Conservation (phyloP, 1,140 invertebrate genomes). For the Sinonovacula constricta region DNA sequence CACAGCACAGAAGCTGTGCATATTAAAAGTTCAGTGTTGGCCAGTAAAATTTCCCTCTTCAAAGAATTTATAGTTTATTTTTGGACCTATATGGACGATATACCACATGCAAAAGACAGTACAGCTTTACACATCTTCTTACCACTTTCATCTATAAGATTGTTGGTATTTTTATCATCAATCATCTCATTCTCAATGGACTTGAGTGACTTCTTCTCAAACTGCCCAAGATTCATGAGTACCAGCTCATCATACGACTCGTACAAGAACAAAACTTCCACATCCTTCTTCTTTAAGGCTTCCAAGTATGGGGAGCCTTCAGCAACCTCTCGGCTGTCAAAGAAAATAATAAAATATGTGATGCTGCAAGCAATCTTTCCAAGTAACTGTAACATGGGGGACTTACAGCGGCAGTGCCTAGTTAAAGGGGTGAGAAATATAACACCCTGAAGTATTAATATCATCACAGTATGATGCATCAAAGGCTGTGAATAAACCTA, state of each 20-base stretch:
- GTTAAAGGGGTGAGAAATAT: too few relatives aligned
- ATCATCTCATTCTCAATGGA: slow-evolving; percentile 97
- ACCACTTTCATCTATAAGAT: slow-evolving; percentile 79
- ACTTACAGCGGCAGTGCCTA: too few relatives aligned
- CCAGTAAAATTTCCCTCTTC: too few relatives aligned
- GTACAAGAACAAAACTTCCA: slow-evolving; percentile 97
- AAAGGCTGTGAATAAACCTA: too few relatives aligned
- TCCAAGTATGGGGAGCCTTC: slow-evolving; percentile 97
- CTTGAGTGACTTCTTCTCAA: slow-evolving; percentile 87
- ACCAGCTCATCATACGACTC: slow-evolving; percentile 98
- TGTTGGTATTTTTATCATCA: slow-evolving; percentile 83
- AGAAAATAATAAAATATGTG: slow-evolving; percentile 1
- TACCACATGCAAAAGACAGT: not conserved
- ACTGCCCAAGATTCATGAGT: slow-evolving; percentile 92
- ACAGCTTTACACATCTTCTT: not conserved
- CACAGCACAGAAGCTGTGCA: too few relatives aligned
- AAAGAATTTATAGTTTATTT: too few relatives aligned
- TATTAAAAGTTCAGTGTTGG: too few relatives aligned
- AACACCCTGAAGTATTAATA: too few relatives aligned
- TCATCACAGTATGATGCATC: too few relatives aligned
- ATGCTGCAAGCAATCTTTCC: too few relatives aligned
- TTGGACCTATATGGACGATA: too few relatives aligned
- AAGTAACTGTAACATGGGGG: too few relatives aligned
- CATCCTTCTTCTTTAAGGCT: slow-evolving; percentile 88
- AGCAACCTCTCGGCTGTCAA: slow-evolving; percentile 89